Evolutionary conservation across 2,888 invertebrate species (phyloP).

Genomic region (Melipona beecheii): DNA sequence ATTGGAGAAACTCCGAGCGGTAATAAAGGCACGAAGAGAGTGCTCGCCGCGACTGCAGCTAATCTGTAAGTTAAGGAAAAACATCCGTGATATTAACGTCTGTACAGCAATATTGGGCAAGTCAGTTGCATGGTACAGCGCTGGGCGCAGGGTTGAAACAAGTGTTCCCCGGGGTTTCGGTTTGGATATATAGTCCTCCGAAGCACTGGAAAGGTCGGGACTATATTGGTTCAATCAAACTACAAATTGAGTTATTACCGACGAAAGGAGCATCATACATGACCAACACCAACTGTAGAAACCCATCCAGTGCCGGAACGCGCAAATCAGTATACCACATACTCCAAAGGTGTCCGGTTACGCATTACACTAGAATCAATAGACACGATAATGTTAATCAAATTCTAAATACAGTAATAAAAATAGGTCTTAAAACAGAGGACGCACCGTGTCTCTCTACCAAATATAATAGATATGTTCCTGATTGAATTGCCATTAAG

Average conservation of each 20-base stretch:
- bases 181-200: constrained; percentile 23
- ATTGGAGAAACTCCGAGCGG: neutral
- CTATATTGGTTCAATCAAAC: constrained; percentile 10
- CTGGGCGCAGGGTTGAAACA: neutral
- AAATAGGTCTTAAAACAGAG: neutral
- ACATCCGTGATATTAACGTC: too few relatives aligned
- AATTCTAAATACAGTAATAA: neutral
- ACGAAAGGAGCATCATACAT: constrained; percentile 18
- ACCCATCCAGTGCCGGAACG: neutral
- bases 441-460: neutral
- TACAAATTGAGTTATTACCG: constrained; percentile 11
- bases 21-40: neutral
- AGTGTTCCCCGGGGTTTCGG: neutral
- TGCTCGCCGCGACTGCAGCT: neutral
- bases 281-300: neutral
- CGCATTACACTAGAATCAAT: neutral
- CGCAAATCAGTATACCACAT: constrained; percentile 9
- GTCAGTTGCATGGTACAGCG: neutral
- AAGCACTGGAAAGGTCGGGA: constrained; percentile 11
- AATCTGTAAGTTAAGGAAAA: too few relatives aligned
- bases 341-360: constrained; percentile 7
- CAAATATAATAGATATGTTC: neutral
- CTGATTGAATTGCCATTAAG: neutral
- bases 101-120: neutral
- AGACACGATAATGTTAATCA: constrained; percentile 18